Conservation (phyloP, 2,888 invertebrate species). For the Seira ritae region DNA sequence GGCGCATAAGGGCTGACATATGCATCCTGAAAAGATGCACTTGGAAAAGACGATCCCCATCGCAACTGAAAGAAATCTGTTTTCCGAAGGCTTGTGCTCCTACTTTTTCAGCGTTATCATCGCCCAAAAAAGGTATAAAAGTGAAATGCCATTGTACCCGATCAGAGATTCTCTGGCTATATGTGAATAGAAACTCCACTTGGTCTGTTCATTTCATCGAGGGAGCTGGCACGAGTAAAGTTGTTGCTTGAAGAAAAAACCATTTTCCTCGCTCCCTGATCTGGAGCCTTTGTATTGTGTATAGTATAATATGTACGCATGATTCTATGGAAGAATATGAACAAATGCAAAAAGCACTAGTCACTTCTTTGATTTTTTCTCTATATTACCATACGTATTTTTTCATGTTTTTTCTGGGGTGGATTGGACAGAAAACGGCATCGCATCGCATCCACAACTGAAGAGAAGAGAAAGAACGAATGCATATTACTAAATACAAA, state of each 20-base stretch:
- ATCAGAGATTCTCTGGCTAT: neutral
- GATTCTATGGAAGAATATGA: neutral
- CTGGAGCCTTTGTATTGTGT: neutral
- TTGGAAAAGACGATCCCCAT: no score
- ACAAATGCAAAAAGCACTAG: neutral
- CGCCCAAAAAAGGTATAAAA: neutral
- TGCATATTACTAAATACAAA: neutral
- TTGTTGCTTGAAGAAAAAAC: neutral
- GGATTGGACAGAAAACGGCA: slow-evolving; percentile 11
- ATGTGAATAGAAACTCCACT: slow-evolving; percentile 9
- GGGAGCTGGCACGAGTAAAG: slow-evolving; percentile 4
- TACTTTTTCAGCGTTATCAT: no score
- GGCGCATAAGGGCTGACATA: no score
- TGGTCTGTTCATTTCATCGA: slow-evolving; percentile 7
- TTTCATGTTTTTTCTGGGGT: slow-evolving; percentile 11
- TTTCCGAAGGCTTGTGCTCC: neutral
- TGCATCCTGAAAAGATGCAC: no score
- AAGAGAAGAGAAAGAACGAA: neutral
- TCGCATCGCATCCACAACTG: neutral
- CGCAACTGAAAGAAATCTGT: neutral
- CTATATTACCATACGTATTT: neutral
- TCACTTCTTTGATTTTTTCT: slow-evolving; percentile 11
- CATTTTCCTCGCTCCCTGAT: neutral
- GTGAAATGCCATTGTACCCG: neutral
- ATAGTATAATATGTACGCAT: neutral